Conservation (phyloP, 2,113 vertebrate genomes). For the Misgurnus anguillicaudatus region DNA sequence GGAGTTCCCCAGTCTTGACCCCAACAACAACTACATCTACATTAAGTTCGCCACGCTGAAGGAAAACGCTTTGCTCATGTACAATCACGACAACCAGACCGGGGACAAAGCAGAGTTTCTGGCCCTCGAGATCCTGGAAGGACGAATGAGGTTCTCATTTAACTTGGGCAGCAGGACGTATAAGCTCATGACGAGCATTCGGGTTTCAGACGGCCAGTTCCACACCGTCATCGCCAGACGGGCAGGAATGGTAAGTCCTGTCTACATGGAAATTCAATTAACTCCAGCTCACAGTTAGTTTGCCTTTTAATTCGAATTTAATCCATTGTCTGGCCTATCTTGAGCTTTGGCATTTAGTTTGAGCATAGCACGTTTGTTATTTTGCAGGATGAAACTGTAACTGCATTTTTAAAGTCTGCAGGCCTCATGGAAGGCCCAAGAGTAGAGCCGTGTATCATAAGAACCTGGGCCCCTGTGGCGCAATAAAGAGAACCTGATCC, state of each 20-base stretch:
- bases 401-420: conserved; percentile 57
- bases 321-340: too few relatives aligned
- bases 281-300: too few relatives aligned
- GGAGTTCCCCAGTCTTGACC: conserved; percentile 96
- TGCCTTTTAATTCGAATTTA: too few relatives aligned
- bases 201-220: conserved; percentile 92
- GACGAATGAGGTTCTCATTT: conserved; percentile 89
- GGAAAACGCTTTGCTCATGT: conserved; percentile 86
- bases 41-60: conserved; percentile 95
- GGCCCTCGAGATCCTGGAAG: conserved; percentile 88
- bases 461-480: conserved; percentile 58
- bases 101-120: conserved; percentile 93
- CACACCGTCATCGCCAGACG: conserved; percentile 94
- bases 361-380: too few relatives aligned
- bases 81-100: conserved; percentile 95
- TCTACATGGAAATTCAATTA: neutral
- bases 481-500: conserved; percentile 63
- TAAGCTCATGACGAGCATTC: conserved; percentile 88
- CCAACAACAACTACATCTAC: conserved; percentile 98
- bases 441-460: conserved; percentile 51
- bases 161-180: conserved; percentile 91
- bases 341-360: too few relatives aligned
- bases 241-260: conserved; percentile 88
- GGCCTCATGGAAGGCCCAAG: conserved; percentile 58
- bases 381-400: neutral